Conservation (phyloP, 2,888 invertebrate species). For the Hirtodrosophila cameraria region DNA sequence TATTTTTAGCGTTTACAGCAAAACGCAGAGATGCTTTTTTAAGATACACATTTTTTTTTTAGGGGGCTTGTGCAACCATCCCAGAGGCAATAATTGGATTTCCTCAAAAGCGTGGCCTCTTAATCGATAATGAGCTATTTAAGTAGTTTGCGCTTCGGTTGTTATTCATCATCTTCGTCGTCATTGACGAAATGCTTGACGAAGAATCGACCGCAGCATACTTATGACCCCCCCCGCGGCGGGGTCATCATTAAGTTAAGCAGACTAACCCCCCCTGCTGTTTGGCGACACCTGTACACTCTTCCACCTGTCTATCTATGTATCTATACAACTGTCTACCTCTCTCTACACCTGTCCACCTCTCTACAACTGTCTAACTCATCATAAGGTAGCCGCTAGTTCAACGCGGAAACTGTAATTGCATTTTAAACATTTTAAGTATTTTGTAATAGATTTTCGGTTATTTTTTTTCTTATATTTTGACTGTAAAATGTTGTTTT, state of each 20-base stretch:
- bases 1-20: slow-evolving; percentile 55
- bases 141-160: slow-evolving; percentile 1
- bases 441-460: slow-evolving; percentile 74
- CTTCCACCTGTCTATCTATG: slow-evolving; percentile 1
- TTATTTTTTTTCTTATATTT: slow-evolving; percentile 37
- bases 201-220: slow-evolving; percentile 24
- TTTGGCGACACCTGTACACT: slow-evolving; percentile 43
- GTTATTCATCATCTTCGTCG: slow-evolving; percentile 48
- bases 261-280: slow-evolving; percentile 24
- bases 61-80: slow-evolving; percentile 35
- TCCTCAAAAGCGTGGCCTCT: slow-evolving; percentile 61
- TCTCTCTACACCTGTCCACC: neutral
- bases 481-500: slow-evolving; percentile 49
- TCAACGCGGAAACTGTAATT: slow-evolving; percentile 76
- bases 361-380: neutral
- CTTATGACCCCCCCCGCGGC: slow-evolving; percentile 10
- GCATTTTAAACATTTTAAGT: slow-evolving; percentile 53
- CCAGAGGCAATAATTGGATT: slow-evolving; percentile 50
- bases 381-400: slow-evolving; percentile 12
- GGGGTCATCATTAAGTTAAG: slow-evolving; percentile 38
- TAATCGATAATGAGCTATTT: slow-evolving; percentile 71
- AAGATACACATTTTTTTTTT: slow-evolving; percentile 21
- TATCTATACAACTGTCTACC: neutral
- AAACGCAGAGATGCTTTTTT: neutral
- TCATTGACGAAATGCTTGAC: slow-evolving; percentile 52